Evolutionary conservation across 2,888 invertebrate genomes (phyloP).

Genomic region (Rhyacophila evoluta): DNA sequence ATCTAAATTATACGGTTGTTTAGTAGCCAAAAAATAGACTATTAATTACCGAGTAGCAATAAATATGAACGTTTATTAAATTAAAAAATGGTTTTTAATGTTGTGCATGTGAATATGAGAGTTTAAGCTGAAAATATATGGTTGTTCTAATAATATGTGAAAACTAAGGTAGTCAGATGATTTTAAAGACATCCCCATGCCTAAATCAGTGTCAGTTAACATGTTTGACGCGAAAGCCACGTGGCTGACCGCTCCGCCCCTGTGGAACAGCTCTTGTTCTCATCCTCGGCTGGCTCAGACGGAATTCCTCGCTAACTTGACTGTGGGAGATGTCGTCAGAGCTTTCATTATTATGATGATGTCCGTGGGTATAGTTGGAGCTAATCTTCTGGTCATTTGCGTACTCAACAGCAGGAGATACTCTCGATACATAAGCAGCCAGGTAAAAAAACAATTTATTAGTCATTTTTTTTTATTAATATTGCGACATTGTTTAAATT

Average conservation of each 20-base stretch:
- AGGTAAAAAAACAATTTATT: constrained; percentile 76
- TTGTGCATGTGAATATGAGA: no score
- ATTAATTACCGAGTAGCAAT: no score
- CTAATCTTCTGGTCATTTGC: constrained; percentile 83
- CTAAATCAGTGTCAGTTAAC: constrained; percentile 53
- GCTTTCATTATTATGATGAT: constrained; percentile 81
- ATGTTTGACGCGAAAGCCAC: constrained; percentile 78
- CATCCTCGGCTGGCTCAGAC: constrained; percentile 75
- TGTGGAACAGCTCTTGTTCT: constrained; percentile 87
- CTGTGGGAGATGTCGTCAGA: constrained; percentile 80
- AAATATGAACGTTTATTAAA: no score
- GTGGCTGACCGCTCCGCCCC: constrained; percentile 81
- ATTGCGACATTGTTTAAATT: no score
- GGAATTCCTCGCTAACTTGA: constrained; percentile 74
- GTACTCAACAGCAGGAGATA: constrained; percentile 87
- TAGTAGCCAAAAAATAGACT: no score
- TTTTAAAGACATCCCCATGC: constrained; percentile 34
- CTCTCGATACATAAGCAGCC: constrained; percentile 88
- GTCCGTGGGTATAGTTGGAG: constrained; percentile 82
- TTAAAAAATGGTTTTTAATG: no score
- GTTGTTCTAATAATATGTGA: no score
- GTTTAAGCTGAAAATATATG: no score
- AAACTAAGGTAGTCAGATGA: constrained; percentile 3
- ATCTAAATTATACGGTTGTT: no score
- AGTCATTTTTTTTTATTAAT: no score